Evolutionary conservation across 2,113 vertebrate genomes (phyloP).

Genomic region (Callorhinus ursinus): DNA sequence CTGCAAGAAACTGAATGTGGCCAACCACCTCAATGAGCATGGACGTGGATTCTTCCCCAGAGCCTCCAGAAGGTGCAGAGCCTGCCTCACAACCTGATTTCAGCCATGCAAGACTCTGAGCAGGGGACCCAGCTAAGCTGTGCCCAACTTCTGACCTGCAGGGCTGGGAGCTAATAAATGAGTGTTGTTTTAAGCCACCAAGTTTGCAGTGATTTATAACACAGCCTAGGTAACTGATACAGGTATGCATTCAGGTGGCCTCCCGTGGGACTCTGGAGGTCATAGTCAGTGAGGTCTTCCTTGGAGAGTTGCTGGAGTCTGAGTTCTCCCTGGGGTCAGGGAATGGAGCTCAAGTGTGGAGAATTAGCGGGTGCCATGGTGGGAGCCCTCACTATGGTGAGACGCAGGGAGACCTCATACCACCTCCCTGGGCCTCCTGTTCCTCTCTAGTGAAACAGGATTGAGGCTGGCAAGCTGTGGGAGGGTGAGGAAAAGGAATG

Average conservation of each 20-base stretch:
- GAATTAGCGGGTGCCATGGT: neutral
- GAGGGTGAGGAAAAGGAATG: no score
- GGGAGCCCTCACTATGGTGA: neutral
- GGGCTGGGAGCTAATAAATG: neutral
- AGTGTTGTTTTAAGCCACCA: neutral
- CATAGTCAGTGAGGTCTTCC: neutral
- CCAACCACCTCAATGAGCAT: neutral
- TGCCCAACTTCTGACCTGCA: neutral
- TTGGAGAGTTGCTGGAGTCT: neutral
- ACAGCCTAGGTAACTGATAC: neutral
- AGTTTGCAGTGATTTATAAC: neutral
- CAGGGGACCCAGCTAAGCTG: neutral
- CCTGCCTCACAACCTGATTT: neutral
- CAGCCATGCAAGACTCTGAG: neutral
- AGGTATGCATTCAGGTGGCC: neutral
- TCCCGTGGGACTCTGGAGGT: neutral
- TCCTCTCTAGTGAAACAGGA: neutral
- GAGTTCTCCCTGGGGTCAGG: neutral
- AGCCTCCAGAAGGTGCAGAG: rapidly evolving
- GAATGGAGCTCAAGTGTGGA: neutral
- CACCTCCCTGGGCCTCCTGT: no score
- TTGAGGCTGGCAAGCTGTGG: neutral
- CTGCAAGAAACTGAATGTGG: neutral
- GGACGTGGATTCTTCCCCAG: neutral
- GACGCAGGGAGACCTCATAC: rapidly evolving